Base-by-base conservation (phyloP, 1,140 invertebrate genomes). In the Euwallacea fornicatus region DNA sequence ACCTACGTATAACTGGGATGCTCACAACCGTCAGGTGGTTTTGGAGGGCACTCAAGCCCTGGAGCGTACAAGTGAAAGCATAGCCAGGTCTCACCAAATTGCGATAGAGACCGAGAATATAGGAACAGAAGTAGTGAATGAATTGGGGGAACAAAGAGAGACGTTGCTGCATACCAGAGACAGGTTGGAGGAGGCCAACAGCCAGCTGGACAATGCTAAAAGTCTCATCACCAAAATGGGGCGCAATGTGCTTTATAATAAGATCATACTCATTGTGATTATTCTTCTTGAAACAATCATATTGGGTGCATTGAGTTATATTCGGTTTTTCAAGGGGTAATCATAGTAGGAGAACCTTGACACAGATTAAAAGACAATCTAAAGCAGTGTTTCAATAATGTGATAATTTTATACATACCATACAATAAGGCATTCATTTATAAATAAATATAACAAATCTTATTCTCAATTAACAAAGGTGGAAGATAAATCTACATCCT, bases 61-160 rank as follows among this genome's bases (percentile, higher is more conserved):
- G 6, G 85, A 88, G 71, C 81, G 89, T 67, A 86, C 90, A 6
- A 84, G 86, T 0, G 85, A 88, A 44, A 90, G 89, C 73, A 83
- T 93, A 10, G 83, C 84, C 2, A 83, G 91, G 70, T 90, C 91
- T 2, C 89, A 91, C 72, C 87, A 87, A 75, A 85, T 92, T 58
- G 91, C 93, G 10, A 84, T 88, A 7, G 91, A 94, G 79, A 93
- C 91, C 0, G 93, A 94, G 81, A 84, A 88, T 76, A 86, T 94
- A 73, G 93, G 91, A 0, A 88, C 86, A 4, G 90, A 91, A 78
- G 91, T 93, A 7, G 84, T 92, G 53, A 76, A 76, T 2, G 84
- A 85, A 58, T 74, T 85, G 46, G 78, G 76, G 7, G 79, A 82
- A 21, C 84, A 85, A 73, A 74, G 84, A 16, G 84, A 85, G 75